Evolutionary conservation across 2,113 vertebrate genomes (phyloP).

Genomic region (Mormyrus iriodes): DNA sequence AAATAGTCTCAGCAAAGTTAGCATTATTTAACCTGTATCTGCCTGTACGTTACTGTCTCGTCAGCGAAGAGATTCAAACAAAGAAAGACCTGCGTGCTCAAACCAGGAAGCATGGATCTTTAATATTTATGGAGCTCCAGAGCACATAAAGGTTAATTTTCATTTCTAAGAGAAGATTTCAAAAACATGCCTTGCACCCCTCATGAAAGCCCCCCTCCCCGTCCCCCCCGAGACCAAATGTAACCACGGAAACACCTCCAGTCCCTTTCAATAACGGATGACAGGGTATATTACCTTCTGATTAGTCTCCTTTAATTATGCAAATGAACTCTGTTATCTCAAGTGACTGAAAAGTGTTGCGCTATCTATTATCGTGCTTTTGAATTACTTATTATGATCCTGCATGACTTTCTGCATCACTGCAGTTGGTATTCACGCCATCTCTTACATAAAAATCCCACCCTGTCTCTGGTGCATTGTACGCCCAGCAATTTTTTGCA

Average conservation of each 20-base stretch:
- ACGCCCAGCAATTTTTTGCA: neutral
- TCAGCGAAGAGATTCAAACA: neutral
- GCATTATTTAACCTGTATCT: neutral
- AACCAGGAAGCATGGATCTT: constrained; percentile 29
- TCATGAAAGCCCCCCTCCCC: constrained; percentile 46
- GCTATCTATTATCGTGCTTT: constrained; percentile 43
- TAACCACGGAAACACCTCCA: constrained; percentile 34
- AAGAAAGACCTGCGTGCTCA: neutral
- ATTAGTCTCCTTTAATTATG: constrained; percentile 59
- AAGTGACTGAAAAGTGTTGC: constrained; percentile 45
- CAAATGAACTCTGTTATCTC: constrained; percentile 56
- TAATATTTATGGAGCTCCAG: constrained; percentile 59
- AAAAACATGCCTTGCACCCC: constrained; percentile 54
- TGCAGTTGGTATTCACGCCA: constrained; percentile 16
- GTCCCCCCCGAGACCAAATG: constrained; percentile 43
- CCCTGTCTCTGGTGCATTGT: constrained; percentile 22
- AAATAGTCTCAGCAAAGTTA: neutral
- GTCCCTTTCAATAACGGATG: constrained; percentile 26
- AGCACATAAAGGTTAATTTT: constrained; percentile 64
- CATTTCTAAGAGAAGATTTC: constrained; percentile 58
- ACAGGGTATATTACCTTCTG: constrained; percentile 54
- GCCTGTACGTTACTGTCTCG: neutral
- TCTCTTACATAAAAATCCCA: constrained; percentile 20
- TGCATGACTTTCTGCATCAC: neutral
- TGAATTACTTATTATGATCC: constrained; percentile 24